Percentiles rank a stretch among this genome's conserved stretches.
Evolutionary conservation across 2,888 invertebrate genomes (phyloP).

Genomic region (Callyntrura sp.): DNA sequence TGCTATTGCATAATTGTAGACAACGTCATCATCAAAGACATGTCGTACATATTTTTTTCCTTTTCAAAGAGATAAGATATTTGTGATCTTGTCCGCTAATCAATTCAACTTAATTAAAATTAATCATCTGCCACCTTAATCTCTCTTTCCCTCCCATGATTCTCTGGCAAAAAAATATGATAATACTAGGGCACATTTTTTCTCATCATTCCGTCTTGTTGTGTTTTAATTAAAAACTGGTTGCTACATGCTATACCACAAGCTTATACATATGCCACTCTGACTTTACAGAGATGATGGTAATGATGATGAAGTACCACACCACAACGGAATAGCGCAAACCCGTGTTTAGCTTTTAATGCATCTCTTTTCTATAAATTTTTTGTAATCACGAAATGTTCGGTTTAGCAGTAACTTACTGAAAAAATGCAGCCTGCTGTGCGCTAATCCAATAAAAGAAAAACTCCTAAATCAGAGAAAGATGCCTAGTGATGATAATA

Average conservation of each 20-base stretch:
- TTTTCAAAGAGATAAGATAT: background rate
- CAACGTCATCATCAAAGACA: background rate
- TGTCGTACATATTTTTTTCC: background rate
- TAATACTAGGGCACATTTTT: background rate
- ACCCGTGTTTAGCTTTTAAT: background rate
- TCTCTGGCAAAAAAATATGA: background rate
- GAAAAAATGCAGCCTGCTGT: background rate
- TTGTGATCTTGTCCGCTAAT: background rate
- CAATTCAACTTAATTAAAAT: background rate
- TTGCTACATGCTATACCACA: background rate
- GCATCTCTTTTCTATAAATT: background rate
- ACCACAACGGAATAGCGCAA: background rate
- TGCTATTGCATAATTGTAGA: background rate
- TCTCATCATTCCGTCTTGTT: conserved; percentile 13
- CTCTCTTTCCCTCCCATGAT: background rate
- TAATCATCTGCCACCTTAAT: background rate
- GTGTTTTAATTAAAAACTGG: conserved; percentile 38
- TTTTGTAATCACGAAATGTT: background rate
- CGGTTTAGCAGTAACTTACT: background rate
- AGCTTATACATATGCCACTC: background rate
- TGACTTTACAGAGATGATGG: background rate
- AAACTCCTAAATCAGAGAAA: no score
- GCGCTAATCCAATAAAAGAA: background rate
- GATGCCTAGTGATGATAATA: no score
- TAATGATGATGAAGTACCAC: no score